Conservation (phyloP, 1,140 invertebrate species). For the Archivesica marissinica region DNA sequence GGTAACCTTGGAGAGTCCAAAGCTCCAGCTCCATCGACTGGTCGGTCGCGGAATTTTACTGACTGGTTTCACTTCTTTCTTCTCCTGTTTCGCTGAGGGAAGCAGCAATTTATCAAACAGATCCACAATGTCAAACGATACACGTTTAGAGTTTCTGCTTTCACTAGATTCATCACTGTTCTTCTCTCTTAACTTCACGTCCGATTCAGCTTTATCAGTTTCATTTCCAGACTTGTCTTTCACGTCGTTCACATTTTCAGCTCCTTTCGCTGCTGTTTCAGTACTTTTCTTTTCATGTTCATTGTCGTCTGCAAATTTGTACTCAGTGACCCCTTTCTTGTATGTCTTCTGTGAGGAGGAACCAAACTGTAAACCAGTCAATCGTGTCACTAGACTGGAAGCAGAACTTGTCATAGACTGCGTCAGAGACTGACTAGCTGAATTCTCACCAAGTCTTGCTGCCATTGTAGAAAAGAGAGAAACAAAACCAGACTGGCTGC, state of each 20-base stretch:
- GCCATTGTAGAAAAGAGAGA: conserved; percentile 49
- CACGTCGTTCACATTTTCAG: background rate
- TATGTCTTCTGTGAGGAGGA: conserved; percentile 44
- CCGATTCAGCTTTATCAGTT: background rate
- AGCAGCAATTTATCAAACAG: conserved; percentile 60
- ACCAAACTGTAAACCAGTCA: conserved; percentile 51
- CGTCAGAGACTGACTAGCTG: conserved; percentile 42
- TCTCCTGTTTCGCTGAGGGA: conserved; percentile 23
- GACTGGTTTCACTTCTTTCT: conserved; percentile 18
- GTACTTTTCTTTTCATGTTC: background rate
- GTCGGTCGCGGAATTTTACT: conserved; percentile 56
- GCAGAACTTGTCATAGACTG: conserved; percentile 58
- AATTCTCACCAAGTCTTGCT: conserved; percentile 48
- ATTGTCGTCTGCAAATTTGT: conserved; percentile 36
- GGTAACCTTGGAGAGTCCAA: conserved; percentile 37
- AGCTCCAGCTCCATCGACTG: conserved; percentile 60
- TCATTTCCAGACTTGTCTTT: background rate
- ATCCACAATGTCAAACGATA: conserved; percentile 60
- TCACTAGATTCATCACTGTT: conserved; percentile 23
- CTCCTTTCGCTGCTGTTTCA: background rate
- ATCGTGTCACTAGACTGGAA: conserved; percentile 41
- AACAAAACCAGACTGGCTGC: conserved; percentile 45
- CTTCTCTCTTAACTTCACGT: conserved; percentile 52
- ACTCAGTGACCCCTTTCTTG: conserved; percentile 60
- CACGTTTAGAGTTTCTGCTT: conserved; percentile 46